A percentile compares a stretch with the other conserved stretches of the same genome.
phyloP scores from a whole-genome alignment of 64 coral and sea anemone genomes.

The Pachyseris speciosa region DNA sequence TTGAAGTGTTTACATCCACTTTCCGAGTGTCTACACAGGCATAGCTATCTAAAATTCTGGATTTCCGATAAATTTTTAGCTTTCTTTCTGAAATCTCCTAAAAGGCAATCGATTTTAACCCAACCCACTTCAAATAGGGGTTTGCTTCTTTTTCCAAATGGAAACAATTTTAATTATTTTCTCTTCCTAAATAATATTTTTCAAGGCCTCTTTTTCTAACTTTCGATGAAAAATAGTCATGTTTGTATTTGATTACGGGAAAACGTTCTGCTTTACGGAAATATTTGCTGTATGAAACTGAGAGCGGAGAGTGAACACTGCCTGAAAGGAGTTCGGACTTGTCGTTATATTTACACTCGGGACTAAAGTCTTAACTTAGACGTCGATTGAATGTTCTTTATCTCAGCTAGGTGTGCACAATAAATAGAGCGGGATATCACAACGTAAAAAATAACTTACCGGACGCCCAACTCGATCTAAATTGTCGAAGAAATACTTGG shows the following conservation, averaged over 20 bases:
- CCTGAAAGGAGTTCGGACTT: neutral
- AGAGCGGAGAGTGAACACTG: neutral
- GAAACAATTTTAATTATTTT: too few relatives aligned
- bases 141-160: too few relatives aligned
- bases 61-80: too few relatives aligned
- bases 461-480: conserved; percentile 90
- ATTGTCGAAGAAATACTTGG: conserved; percentile 98
- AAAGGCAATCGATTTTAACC: too few relatives aligned
- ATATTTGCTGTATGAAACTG: neutral
- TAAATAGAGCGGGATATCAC: neutral
- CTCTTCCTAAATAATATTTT: too few relatives aligned
- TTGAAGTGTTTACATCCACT: neutral
- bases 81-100: too few relatives aligned
- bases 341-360: conserved; percentile 6
- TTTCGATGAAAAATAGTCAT: too few relatives aligned
- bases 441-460: conserved; percentile 68
- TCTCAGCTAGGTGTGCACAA: neutral
- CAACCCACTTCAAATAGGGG: too few relatives aligned
- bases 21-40: neutral
- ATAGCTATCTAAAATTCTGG: neutral
- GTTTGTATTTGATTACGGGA: neutral
- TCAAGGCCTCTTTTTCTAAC: too few relatives aligned
- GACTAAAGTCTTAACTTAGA: neutral
- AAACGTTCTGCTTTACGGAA: neutral
- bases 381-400: conserved; percentile 17